These are phyloP conservation scores for Xestia ashworthii DNA, from an alignment of 2,888 invertebrate genomes.

Conservation along the genomic window DNA sequence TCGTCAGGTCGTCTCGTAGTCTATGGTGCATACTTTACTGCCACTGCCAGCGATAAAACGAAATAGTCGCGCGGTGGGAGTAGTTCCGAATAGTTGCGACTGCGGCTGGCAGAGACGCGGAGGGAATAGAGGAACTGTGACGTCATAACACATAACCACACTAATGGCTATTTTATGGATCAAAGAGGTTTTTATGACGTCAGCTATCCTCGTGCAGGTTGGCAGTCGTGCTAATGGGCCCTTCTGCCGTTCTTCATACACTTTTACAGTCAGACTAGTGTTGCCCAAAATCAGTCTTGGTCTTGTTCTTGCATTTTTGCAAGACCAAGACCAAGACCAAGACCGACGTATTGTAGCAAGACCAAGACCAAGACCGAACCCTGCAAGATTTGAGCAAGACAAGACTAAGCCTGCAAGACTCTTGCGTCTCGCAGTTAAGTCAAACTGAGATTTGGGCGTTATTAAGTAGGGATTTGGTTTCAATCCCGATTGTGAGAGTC, in stretches of 20 bases:
- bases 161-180: neutral
- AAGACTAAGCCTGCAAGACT: too few species aligned
- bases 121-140: neutral
- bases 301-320: too few species aligned
- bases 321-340: too few species aligned
- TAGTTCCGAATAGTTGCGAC: neutral
- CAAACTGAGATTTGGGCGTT: too few species aligned
- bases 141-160: neutral
- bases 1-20: constrained; percentile 33
- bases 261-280: too few species aligned
- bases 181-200: constrained; percentile 3
- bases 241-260: neutral
- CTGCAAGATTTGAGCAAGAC: too few species aligned
- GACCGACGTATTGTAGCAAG: too few species aligned
- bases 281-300: too few species aligned
- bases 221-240: constrained; percentile 1
- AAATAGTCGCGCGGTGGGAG: neutral
- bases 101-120: neutral
- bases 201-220: neutral
- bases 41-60: constrained; percentile 12
- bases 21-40: constrained; percentile 1
- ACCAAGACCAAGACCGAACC: too few species aligned
- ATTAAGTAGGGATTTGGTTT: too few species aligned
- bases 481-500: too few species aligned
- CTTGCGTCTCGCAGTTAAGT: too few species aligned